These are phyloP conservation scores for Dascillus cervinus DNA, from an alignment of 2,888 invertebrate genomes.

Conservation along the genomic window DNA sequence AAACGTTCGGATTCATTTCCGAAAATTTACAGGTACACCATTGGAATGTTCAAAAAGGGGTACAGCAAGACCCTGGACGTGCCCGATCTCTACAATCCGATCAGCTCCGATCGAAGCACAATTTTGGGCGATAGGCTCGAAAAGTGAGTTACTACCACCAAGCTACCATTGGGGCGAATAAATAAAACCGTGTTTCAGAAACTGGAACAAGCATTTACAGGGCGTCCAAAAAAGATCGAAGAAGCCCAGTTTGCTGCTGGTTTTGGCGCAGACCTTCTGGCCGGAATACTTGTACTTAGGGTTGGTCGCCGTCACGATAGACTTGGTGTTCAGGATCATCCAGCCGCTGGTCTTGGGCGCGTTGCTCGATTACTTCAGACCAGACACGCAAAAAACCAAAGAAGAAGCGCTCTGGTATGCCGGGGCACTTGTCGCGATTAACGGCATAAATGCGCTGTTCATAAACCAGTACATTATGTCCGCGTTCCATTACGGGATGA, in stretches of 20 bases:
- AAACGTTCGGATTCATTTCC: too few relatives aligned
- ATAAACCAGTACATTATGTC: slow-evolving; percentile 60
- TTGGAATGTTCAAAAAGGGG: slow-evolving; percentile 69
- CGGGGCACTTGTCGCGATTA: slow-evolving; percentile 49
- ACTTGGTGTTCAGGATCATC: slow-evolving; percentile 51
- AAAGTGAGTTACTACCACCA: slow-evolving; percentile 47
- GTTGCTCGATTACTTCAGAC: slow-evolving; percentile 58
- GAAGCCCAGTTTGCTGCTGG: slow-evolving; percentile 57
- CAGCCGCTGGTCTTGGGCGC: slow-evolving; percentile 60
- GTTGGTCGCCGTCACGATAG: slow-evolving; percentile 53
- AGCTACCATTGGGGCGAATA: neutral
- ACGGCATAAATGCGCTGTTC: slow-evolving; percentile 50
- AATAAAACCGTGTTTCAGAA: slow-evolving; percentile 44
- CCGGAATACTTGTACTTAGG: slow-evolving; percentile 56
- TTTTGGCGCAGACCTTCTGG: slow-evolving; percentile 61
- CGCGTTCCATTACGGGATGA: slow-evolving; percentile 71
- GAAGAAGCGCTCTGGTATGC: slow-evolving; percentile 58
- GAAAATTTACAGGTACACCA: slow-evolving; percentile 59
- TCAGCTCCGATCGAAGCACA: slow-evolving; percentile 60
- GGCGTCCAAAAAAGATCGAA: slow-evolving; percentile 48
- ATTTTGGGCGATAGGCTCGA: slow-evolving; percentile 60
- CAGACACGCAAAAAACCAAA: slow-evolving; percentile 43
- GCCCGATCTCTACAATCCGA: slow-evolving; percentile 65
- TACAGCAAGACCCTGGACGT: slow-evolving; percentile 62
- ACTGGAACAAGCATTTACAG: slow-evolving; percentile 60